Percentiles rank a stretch among this genome's conserved stretches.
Evolutionary conservation across 2,113 vertebrate genomes (phyloP).

Genomic region (Erinaceus europaeus): DNA sequence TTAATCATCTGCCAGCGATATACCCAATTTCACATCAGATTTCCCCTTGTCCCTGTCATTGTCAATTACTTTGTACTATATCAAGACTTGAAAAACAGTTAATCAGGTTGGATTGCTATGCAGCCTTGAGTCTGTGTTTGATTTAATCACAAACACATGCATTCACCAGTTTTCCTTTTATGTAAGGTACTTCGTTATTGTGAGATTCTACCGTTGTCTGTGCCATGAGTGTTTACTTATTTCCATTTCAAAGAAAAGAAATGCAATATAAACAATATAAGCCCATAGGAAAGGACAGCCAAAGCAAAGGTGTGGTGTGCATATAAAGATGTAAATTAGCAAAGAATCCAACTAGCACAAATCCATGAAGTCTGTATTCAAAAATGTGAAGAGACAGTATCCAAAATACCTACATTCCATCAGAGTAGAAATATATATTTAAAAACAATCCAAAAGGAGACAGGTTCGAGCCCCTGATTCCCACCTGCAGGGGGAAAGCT

Average conservation of each 20-base stretch:
- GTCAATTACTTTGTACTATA: conserved; percentile 58
- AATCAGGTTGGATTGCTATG: conserved; percentile 72
- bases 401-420: neutral
- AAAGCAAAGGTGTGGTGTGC: neutral
- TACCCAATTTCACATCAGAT: conserved; percentile 43
- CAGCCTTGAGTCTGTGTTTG: conserved; percentile 60
- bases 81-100: conserved; percentile 67
- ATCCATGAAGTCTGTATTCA: neutral
- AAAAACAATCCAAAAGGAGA: too few species aligned
- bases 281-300: neutral
- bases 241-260: conserved; percentile 70
- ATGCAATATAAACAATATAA: conserved; percentile 45
- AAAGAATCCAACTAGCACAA: neutral
- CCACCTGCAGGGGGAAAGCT: too few species aligned
- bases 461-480: too few species aligned
- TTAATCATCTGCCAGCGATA: conserved; percentile 54
- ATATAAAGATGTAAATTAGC: conserved; percentile 7
- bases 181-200: conserved; percentile 32
- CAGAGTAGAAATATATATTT: neutral
- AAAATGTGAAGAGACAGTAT: neutral
- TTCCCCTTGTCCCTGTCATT: conserved; percentile 52
- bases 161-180: conserved; percentile 62
- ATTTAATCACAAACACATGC: conserved; percentile 71
- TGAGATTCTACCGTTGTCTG: conserved; percentile 34
- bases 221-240: neutral